Evolutionary conservation across 2,888 invertebrate species (phyloP), one percentile per base, ranked within the genome.

Genomic region (Scelioninae gen. 1): DNA sequence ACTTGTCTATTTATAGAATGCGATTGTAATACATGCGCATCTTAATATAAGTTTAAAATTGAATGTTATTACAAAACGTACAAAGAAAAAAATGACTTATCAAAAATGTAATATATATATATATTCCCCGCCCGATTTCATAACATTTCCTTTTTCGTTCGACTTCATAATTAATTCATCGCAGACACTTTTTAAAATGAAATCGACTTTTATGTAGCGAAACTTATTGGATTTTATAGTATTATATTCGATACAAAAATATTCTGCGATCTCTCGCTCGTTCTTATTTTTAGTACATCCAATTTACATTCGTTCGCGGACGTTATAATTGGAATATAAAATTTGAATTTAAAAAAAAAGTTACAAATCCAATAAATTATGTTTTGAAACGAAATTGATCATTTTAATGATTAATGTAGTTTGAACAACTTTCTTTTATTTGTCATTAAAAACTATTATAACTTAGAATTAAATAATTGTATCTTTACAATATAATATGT

Each of bases 231-330:
- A 66, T 66, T 76, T 76, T 58, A 66, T 60, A 76, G 23, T 43
- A 62, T 76, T 66, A 75, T 65, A 65, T 65, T 58, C 43, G 66
- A 76, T 66, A 66, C 76, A 60, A 66, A 66, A 76, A 66, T 76
- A 76, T 66, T 76, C 66, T n/a, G 49, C 49, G 38, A 75, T 58
- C 49, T 75, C 65, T 49, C 38, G 13, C 49, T 56, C 49, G 56
- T 65, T 49, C 65, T 56, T 75, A 75, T 75, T 75, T 65, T 75
- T 75, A 75, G 75, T 58, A 13, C 74, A 49, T 49, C 43, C n/a
- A 65, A 75, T 75, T 75, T 58, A 65, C 34, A 56, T 56, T 65
- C 75, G 38, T 7, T 16, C 65, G 49, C 49, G n/a, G 29, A 40
- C 53, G 60, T 56, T 75, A 55, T 74, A 74, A 74, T 58, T 74